Evolutionary conservation across 2,113 vertebrate species (phyloP), one percentile per base, ranked within the genome.

Genomic region (Fukomys damarensis): DNA sequence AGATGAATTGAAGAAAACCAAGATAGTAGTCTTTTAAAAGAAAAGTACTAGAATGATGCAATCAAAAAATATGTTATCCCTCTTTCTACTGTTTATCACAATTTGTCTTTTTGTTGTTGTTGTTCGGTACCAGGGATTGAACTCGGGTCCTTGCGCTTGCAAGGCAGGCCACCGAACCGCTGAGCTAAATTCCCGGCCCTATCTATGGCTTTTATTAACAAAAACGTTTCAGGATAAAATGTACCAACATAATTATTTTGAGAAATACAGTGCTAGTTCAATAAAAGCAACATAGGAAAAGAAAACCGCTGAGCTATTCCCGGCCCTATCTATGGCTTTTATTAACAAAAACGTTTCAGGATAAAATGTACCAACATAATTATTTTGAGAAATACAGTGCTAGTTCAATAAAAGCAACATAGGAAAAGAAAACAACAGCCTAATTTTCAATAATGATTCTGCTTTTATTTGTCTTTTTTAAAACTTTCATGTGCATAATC

Each of bases 211-310:
- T 89, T 93, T 95, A 79, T 83, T 70, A 59, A 91, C 4, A 32
- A 70, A 70, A 86, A 35, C 72, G 11, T 93, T 89, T 95, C 63
- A n/a, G 80, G 28, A 92, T 58, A 84, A 96, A 96, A 94, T 76
- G 5, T 59, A 89, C 49, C 81, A 32, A 86, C n/a, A 41, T 85
- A 32, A 96, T 83, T 91, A 93, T 93, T 92, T 81, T 88, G 79
- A 96, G 20, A 24, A 93, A 96, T 86, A 63, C 16, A 79, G 30
- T 58, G 63, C 32, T 77, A 59, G 87, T 82, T 70, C 82, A 82
- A 82, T 91, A 72, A 82, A 88, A 19, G 54, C 65, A 82, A 86
- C 59, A 74, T 41, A 90, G 82, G 5, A 87, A 91, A 89, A 82
- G n/a, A n/a, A n/a, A n/a, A n/a, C n/a, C n/a, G n/a, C n/a, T n/a